Evolutionary conservation across 2,888 invertebrate genomes (phyloP), one percentile per base, ranked within the genome.

Genomic region (Invenusta paracnida): DNA sequence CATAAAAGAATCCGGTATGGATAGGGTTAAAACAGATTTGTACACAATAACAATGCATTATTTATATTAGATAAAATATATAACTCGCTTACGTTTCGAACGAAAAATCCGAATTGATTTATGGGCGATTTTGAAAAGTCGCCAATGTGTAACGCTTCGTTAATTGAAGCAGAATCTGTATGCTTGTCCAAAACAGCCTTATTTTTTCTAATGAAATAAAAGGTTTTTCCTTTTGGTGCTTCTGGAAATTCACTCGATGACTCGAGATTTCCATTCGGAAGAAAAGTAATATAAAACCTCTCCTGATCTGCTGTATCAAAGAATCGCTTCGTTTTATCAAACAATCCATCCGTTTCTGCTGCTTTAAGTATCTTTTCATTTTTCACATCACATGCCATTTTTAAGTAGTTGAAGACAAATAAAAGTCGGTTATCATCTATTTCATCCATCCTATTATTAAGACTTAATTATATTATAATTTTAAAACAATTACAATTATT

Each of bases 361-460:
- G 96, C 93, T 84, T 96, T 93, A 88, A 94, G 93, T 96, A 96
- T 96, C 94, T 96, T 96, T 91, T 96, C 96, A 0, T 95, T 94
- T 90, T 96, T 96, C 84, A 96, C 90, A 92, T 95, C 95, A 66
- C 96, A 91, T 94, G 29, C 25, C 13, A n/a, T 27, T 66, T 67
- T 79, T 13, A 84, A 17, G 29, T 84, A 95, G n/a, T 94, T 94
- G 0, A 95, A 95, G 90, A 96, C 93, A 90, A 95, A 95, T 88
- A 95, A 95, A 87, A 95, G 93, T 2, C 96, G 93, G 87, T 93
- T 93, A 89, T 95, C 95, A 29, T 30, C 83, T 30, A 83, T 30
- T 30, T 29, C 29, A 23, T 73, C 73, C 73, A 73, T 73, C n/a
- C n/a, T n/a, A n/a, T n/a, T n/a, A n/a, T n/a, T n/a, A n/a, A n/a